phyloP scores from a whole-genome alignment of 2,888 invertebrate genomes.

The Drosophila dives region DNA sequence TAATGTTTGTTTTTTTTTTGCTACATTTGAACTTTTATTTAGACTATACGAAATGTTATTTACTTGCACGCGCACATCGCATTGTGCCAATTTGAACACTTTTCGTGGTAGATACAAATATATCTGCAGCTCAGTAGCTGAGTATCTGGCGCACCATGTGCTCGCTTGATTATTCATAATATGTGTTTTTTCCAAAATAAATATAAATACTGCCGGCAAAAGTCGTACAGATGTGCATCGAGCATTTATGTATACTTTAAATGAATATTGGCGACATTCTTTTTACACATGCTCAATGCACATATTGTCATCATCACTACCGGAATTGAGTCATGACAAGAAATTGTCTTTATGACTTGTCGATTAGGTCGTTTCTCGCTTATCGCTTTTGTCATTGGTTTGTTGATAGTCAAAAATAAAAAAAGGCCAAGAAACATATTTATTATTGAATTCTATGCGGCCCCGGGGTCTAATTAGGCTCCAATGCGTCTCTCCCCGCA shows the following conservation, averaged over 20 bases:
- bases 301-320: conserved; percentile 32
- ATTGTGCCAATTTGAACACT: conserved; percentile 74
- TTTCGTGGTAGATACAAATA: conserved; percentile 42
- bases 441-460: conserved; percentile 72
- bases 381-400: conserved; percentile 21
- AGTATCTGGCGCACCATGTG: conserved; percentile 62
- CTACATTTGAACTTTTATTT: conserved; percentile 56
- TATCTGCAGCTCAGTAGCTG: conserved; percentile 45
- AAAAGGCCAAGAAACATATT: conserved; percentile 28
- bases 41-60: conserved; percentile 59
- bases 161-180: conserved; percentile 69
- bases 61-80: conserved; percentile 48
- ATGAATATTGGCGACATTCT: conserved; percentile 64
- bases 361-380: conserved; percentile 45
- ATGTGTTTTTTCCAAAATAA: conserved; percentile 36
- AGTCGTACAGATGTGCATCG: conserved; percentile 31
- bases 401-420: conserved; percentile 25
- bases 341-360: conserved; percentile 53
- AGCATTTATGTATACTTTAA: conserved; percentile 12
- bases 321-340: conserved; percentile 67
- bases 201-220: conserved; percentile 41
- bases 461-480: conserved; percentile 72
- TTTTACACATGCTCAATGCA: conserved; percentile 19
- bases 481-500: conserved; percentile 16
- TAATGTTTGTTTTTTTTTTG: conserved; percentile 29